Evolutionary conservation across 1,140 invertebrate species (phyloP).

Genomic region (Tigriopus japonicus): DNA sequence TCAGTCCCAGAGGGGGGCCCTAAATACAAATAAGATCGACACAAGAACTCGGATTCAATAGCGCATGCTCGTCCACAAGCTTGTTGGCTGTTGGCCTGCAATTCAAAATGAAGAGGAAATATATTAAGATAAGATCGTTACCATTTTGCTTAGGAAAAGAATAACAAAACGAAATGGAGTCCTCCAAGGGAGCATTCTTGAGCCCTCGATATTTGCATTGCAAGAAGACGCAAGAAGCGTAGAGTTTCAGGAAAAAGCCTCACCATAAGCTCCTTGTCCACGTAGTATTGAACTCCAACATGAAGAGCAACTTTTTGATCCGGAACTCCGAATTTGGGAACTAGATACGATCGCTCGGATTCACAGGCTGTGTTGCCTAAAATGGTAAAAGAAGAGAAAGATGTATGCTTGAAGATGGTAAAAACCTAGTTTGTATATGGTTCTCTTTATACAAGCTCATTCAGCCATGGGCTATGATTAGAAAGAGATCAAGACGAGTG

Average conservation of each 20-base stretch:
- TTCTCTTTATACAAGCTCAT: too few relatives aligned
- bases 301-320: conserved; percentile 77
- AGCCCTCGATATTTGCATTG: too few relatives aligned
- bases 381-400: not conserved
- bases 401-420: not conserved
- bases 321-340: conserved; percentile 63
- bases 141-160: too few relatives aligned
- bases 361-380: not conserved
- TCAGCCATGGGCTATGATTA: too few relatives aligned
- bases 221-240: too few relatives aligned
- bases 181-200: too few relatives aligned
- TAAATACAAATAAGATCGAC: conserved; percentile 67
- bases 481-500: too few relatives aligned
- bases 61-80: conserved; percentile 73
- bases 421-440: conserved; percentile 14
- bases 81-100: conserved; percentile 36
- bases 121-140: too few relatives aligned
- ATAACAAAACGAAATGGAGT: too few relatives aligned
- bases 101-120: not conserved
- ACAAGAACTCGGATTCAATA: conserved; percentile 78
- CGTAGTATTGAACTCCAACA: conserved; percentile 73
- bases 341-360: conserved; percentile 48
- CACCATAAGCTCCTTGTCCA: conserved; percentile 72
- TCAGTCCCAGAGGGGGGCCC: conserved; percentile 26
- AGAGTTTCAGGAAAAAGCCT: conserved; percentile 5